Base-by-base conservation (phyloP, 1,140 invertebrate species). In the Orchesella cincta region DNA sequence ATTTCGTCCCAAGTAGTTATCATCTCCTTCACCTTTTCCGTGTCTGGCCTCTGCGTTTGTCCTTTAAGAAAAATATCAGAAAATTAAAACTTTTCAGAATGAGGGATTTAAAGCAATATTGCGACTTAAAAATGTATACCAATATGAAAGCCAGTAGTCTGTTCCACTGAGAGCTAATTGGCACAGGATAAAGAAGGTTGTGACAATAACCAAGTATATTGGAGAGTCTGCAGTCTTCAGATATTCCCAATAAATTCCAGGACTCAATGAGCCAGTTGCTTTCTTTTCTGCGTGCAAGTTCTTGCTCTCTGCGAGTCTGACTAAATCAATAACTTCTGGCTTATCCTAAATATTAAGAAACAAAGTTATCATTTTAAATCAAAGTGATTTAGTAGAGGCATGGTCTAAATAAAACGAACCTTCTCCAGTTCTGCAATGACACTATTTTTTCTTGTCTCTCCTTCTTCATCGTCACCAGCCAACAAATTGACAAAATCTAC, bases 401-500 rank as follows among this genome's bases (percentile, higher is more conserved):
- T 46, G 39, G 18, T 46, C 5, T 18, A 8, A 46, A 5, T 46
- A 18, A 64, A 64, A 23, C 57, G 23, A 64, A 29, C 31, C 34
- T 34, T 26, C 14, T 83, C 78, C 14, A 35, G 72, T 2, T 36
- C 28, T 5, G 1, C 73, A 29, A 86, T 79, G 67, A 86, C 29
- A 29, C 71, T 73, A 2, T n/a, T 1, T 51, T 73, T 73, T 46
- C 71, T 73, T 36, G 34, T 26, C 3, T 12, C 2, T 1, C 5
- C 8, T 8, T 74, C 78, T 1, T 84, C 84, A 23, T 33, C 70
- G 29, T 79, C 78, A 34, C 39, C 72, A n/a, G 78, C 36, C 80
- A 81, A 75, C 0, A 81, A 39, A 52, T 75, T 77, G 5, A 81
- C 76, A 78, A 81, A 79, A 39, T 81, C 80, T 23, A 81, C 74